Evolutionary conservation across 2,113 vertebrate genomes (phyloP).

Genomic region (Rhinogobius similis): DNA sequence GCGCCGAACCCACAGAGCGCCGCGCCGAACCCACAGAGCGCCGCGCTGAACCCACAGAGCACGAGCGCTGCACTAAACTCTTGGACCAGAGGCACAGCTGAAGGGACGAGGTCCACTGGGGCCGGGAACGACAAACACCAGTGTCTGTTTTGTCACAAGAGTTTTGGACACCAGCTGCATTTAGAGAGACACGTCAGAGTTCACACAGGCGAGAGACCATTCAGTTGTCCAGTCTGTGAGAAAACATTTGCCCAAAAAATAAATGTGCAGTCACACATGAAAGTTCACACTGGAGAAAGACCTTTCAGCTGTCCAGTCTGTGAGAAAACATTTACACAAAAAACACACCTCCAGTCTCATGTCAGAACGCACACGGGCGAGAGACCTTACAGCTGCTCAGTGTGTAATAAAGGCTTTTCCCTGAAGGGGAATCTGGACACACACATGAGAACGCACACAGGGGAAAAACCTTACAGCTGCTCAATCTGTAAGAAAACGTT

Average conservation of each 20-base stretch:
- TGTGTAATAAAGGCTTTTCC: not conserved
- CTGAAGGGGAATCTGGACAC: not conserved
- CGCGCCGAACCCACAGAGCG: too few species aligned
- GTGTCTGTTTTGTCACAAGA: not conserved
- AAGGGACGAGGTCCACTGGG: not conserved
- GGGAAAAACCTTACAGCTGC: not conserved
- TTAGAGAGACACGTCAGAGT: not conserved
- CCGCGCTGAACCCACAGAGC: too few species aligned
- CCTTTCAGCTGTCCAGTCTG: not conserved
- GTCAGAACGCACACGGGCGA: not conserved
- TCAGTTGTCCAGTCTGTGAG: not conserved
- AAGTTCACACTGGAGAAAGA: too few species aligned
- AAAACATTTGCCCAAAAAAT: not conserved
- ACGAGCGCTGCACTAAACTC: too few species aligned
- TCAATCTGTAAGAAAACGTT: not conserved
- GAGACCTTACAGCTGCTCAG: not conserved
- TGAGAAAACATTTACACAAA: not conserved
- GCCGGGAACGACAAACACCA: not conserved
- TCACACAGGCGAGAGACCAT: not conserved
- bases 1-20: too few species aligned
- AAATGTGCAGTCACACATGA: too few species aligned
- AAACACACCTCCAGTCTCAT: too few species aligned
- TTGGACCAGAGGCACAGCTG: too few species aligned
- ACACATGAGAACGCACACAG: not conserved
- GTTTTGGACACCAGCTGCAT: not conserved